These are phyloP conservation scores for Sebastes oblongus DNA, from an alignment of 2,797 vertebrate genomes.

Conservation along the genomic window DNA sequence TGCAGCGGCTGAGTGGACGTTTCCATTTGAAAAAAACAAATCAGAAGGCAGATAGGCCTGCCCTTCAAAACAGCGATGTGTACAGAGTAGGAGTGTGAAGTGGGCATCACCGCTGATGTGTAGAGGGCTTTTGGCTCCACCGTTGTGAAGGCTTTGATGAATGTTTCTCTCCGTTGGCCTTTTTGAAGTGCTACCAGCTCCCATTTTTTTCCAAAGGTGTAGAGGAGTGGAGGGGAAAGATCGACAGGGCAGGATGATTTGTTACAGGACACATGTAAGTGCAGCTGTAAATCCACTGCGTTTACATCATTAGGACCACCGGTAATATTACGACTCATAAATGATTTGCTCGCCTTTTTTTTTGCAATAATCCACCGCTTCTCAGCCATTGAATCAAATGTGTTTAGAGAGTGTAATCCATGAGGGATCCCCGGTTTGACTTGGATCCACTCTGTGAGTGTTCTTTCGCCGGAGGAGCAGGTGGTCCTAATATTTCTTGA, in stretches of 20 bases:
- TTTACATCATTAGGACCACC: slow-evolving; percentile 51
- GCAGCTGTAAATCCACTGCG: slow-evolving; percentile 33
- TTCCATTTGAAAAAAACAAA: too few relatives aligned
- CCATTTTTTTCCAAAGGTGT: slow-evolving; percentile 9
- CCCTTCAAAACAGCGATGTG: background rate
- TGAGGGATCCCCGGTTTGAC: slow-evolving; percentile 26
- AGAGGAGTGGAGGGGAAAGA: background rate
- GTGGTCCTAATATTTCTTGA: slow-evolving; percentile 63
- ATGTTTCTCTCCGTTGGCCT: background rate
- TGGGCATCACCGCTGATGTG: background rate
- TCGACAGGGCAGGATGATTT: slow-evolving; percentile 32
- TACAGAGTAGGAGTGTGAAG: background rate
- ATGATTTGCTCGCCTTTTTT: slow-evolving; percentile 18
- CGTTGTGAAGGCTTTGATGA: slow-evolving; percentile 13
- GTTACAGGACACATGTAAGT: slow-evolving; percentile 7
- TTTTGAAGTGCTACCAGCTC: background rate
- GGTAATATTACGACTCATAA: background rate
- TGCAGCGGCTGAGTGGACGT: too few relatives aligned
- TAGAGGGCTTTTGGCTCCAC: background rate
- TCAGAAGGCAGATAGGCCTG: too few relatives aligned
- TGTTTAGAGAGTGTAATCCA: slow-evolving; percentile 35
- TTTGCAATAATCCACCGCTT: slow-evolving; percentile 3
- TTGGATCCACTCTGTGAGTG: slow-evolving; percentile 16
- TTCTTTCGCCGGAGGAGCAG: slow-evolving; percentile 42
- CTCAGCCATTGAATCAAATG: slow-evolving; percentile 14